These are phyloP conservation scores for Drosophila quinaria DNA, from an alignment of 2,888 invertebrate species.

Conservation along the genomic window DNA sequence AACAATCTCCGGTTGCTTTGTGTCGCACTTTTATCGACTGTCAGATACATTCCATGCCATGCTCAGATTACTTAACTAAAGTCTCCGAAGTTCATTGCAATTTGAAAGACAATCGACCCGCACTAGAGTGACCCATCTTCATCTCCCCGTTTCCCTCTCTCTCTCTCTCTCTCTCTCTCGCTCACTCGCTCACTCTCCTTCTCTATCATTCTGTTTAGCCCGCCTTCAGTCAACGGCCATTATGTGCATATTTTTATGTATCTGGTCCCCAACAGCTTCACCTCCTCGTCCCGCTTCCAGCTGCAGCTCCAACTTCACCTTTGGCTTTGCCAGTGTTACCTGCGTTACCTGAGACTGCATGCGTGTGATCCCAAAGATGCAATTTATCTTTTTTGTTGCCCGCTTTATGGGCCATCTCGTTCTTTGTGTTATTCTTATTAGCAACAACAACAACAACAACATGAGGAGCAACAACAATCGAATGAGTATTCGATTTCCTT, in stretches of 20 bases:
- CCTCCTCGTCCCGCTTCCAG: neutral
- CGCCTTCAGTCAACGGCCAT: constrained; percentile 56
- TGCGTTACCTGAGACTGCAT: constrained; percentile 43
- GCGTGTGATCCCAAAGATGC: constrained; percentile 78
- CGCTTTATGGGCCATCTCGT: constrained; percentile 78
- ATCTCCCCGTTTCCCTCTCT: neutral
- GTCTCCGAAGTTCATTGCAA: constrained; percentile 21
- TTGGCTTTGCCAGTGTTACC: constrained; percentile 9
- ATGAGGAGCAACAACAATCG: constrained; percentile 28
- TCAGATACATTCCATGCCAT: constrained; percentile 3
- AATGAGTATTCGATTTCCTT: constrained; percentile 63
- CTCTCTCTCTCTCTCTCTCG: neutral
- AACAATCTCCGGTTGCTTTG: constrained; percentile 6
- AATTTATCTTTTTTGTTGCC: constrained; percentile 84
- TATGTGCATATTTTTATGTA: constrained; percentile 70
- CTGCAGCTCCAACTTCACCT: neutral
- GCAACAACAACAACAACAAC: constrained; percentile 32
- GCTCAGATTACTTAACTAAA: constrained; percentile 18
- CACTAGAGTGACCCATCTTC: constrained; percentile 17
- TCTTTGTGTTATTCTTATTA: constrained; percentile 75
- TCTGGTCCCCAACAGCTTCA: constrained; percentile 24
- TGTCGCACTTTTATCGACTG: neutral
- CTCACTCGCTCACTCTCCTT: neutral
- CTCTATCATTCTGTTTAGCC: neutral
- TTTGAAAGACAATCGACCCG: constrained; percentile 37